Conservation (phyloP, 2,797 vertebrate genomes). For the Basileuterus tristriatus region DNA sequence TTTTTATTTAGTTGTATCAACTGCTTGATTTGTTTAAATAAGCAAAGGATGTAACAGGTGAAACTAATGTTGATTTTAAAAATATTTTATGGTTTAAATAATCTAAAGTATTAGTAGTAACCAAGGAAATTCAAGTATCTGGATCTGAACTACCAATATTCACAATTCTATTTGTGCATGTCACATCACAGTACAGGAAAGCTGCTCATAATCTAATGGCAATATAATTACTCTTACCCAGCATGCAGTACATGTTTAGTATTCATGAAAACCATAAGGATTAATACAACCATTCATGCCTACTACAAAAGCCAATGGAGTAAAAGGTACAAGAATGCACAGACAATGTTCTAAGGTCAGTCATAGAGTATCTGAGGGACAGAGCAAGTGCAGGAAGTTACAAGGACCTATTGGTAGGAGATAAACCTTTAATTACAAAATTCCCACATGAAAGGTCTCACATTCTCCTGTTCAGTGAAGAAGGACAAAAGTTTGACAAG, state of each 20-base stretch:
- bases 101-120: not conserved
- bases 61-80: not conserved
- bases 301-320: not conserved
- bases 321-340: not conserved
- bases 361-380: not conserved
- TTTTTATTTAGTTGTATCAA: not conserved
- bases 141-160: not conserved
- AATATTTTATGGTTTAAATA: not conserved
- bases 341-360: not conserved
- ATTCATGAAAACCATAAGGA: not conserved
- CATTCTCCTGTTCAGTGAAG: not conserved
- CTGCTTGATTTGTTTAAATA: not conserved
- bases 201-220: not conserved
- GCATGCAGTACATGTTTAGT: not conserved
- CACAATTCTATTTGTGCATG: not conserved
- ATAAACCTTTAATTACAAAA: not conserved
- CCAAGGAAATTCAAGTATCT: not conserved
- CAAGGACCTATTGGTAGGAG: not conserved
- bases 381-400: not conserved
- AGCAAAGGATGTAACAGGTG: not conserved
- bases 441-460: not conserved
- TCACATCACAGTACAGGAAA: not conserved
- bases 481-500: not conserved
- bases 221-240: constrained; percentile 7
- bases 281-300: not conserved